Conservation (phyloP, 2,113 vertebrate genomes). For the Anseranas semipalmata region DNA sequence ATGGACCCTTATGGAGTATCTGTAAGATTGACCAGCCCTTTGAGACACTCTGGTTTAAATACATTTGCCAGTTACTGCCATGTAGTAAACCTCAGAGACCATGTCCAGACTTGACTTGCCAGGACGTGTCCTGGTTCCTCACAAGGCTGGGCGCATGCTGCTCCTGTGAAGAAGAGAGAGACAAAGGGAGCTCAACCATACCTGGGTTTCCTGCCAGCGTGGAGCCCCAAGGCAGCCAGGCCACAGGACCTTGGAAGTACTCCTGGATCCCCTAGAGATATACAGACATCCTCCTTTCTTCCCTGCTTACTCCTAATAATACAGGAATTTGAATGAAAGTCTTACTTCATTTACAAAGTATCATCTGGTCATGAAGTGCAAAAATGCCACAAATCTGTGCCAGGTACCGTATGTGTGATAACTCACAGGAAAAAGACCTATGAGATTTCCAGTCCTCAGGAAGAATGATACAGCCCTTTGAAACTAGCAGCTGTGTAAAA, state of each 20-base stretch:
- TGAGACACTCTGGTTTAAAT: not conserved
- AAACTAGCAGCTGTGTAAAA: not conserved
- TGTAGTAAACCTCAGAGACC: accelerated
- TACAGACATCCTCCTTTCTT: not conserved
- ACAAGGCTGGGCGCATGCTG: accelerated
- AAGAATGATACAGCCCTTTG: not conserved
- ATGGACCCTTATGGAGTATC: not conserved
- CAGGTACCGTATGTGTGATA: accelerated
- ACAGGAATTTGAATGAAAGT: not conserved
- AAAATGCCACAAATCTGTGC: not conserved
- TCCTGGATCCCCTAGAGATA: not conserved
- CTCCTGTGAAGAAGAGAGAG: not conserved
- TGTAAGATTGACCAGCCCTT: not conserved
- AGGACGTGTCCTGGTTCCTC: not conserved
- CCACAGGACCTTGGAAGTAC: not conserved
- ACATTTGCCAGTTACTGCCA: not conserved
- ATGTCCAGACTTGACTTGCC: not conserved
- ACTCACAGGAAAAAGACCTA: not conserved
- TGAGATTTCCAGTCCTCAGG: not conserved
- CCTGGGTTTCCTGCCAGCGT: not conserved
- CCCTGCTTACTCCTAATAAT: not conserved
- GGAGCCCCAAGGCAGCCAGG: not conserved
- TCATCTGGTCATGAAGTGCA: not conserved
- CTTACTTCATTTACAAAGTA: not conserved
- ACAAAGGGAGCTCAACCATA: not conserved